These are phyloP conservation scores for Eptesicus fuscus DNA, from an alignment of 2,113 vertebrate species.

Conservation along the genomic window DNA sequence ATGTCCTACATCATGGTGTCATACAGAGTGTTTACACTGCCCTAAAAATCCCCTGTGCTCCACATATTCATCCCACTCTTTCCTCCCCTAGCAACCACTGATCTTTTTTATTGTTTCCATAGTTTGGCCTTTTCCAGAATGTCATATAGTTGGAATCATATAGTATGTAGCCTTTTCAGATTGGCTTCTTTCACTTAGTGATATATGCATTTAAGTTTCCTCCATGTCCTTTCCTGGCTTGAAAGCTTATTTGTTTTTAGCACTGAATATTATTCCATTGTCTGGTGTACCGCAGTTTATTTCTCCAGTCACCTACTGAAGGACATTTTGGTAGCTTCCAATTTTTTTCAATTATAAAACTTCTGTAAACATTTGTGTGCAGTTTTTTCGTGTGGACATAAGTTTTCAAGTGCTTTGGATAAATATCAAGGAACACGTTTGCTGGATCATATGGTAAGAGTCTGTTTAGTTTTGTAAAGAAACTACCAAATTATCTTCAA, in stretches of 20 bases:
- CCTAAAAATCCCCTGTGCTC: not conserved
- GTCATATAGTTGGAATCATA: not conserved
- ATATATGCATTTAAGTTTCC: not conserved
- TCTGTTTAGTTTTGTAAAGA: not conserved
- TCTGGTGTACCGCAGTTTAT: not conserved
- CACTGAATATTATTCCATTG: not conserved
- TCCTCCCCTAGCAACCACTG: too few relatives aligned
- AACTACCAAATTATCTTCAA: not conserved
- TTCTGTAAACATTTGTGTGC: not conserved
- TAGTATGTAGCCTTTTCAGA: not conserved
- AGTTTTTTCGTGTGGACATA: not conserved
- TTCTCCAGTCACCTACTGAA: not conserved
- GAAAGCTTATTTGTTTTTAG: not conserved
- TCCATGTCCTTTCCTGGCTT: not conserved
- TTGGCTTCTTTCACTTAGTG: not conserved
- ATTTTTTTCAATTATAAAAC: not conserved
- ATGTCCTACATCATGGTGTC: not conserved
- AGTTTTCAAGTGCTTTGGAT: not conserved
- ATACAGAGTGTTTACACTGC: not conserved
- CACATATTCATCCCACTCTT: not conserved
- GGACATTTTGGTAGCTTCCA: not conserved
- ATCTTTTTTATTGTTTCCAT: not conserved
- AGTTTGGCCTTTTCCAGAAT: not conserved
- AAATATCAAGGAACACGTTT: not conserved
- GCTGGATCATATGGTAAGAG: not conserved